Evolutionary conservation across 2,113 vertebrate genomes (phyloP), one percentile per base, ranked within the genome.

Genomic region (Elephantulus edwardii): DNA sequence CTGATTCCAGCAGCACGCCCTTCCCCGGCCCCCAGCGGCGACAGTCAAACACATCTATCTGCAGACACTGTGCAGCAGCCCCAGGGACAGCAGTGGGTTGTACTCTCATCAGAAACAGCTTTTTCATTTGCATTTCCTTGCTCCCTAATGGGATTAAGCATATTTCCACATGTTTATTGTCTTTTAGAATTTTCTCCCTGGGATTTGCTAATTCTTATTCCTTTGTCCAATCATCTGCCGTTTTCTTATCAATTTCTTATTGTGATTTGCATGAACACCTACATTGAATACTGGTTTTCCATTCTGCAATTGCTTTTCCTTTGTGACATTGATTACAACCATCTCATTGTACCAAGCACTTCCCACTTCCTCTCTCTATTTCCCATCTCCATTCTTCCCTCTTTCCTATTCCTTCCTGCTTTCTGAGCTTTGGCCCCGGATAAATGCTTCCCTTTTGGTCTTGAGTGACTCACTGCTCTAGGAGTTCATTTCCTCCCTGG

Each of bases 151-250:
- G 56, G 85, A 26, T 3, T 2, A 0, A 5, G 14, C 33, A 4
- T 9, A 7, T 48, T 26, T 11, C 66, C 48, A 6, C 9, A 1
- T 0, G 10, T 8, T 22, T 24, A 13, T 9, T 35, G 10, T 30
- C 30, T 56, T n/a, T 62, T 7, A 28, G 72, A 30, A 8, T 26
- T 42, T n/a, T 28, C 42, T 50, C 30, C 13, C 33, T 17, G 54
- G 52, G 17, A 35, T 24, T 83, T 20, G 7, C 20, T 19, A 5
- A 3, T 26, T 64, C 33, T 26, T 3, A 33, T 13, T 17, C 40
- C 17, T 24, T 74, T 17, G 62, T 56, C 30, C 4, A 8, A 30
- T 42, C 9, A 11, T 44, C 35, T 52, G 6, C 44, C 22, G 14
- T 52, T 76, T 12, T 33, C 58, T 52, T 13, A 4, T 0, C 35